phyloP scores from a whole-genome alignment of 2,797 vertebrate species.

The Sebastes trivittatus region DNA sequence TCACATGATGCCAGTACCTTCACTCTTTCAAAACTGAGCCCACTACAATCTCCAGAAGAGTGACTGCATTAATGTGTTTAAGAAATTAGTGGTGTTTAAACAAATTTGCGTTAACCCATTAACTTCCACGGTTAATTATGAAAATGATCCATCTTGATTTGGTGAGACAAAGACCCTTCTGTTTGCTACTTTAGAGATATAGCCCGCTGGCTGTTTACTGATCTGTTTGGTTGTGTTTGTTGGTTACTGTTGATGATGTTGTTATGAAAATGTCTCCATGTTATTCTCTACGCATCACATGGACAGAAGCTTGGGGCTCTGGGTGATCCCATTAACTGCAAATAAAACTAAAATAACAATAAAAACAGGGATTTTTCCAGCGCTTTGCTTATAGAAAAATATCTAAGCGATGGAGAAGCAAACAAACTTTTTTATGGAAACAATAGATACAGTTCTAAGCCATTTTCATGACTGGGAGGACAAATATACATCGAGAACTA shows the following conservation, averaged over 20 bases:
- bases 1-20: too few species aligned
- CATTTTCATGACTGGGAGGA: neutral
- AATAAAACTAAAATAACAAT: slow-evolving; percentile 21
- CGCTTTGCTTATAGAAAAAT: neutral
- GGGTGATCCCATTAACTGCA: slow-evolving; percentile 5
- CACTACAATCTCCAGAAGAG: too few species aligned
- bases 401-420: neutral
- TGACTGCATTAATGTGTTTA: too few species aligned
- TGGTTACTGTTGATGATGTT: slow-evolving; percentile 50
- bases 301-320: slow-evolving; percentile 55
- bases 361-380: neutral
- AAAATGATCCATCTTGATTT: neutral
- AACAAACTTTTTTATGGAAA: neutral
- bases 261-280: slow-evolving; percentile 47
- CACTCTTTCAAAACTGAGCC: too few species aligned
- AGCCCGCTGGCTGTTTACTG: slow-evolving; percentile 24
- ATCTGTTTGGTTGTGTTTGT: slow-evolving; percentile 57
- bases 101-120: too few species aligned
- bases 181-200: neutral
- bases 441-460: neutral
- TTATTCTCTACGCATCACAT: slow-evolving; percentile 66
- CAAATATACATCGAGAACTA: neutral
- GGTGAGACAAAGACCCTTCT: slow-evolving; percentile 13
- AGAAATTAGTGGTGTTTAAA: too few species aligned
- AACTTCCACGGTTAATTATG: neutral